Percentiles rank a stretch among this genome's conserved stretches.
Conservation (phyloP, 2,113 vertebrate species). For the Cyphomyrus plagiostoma region DNA sequence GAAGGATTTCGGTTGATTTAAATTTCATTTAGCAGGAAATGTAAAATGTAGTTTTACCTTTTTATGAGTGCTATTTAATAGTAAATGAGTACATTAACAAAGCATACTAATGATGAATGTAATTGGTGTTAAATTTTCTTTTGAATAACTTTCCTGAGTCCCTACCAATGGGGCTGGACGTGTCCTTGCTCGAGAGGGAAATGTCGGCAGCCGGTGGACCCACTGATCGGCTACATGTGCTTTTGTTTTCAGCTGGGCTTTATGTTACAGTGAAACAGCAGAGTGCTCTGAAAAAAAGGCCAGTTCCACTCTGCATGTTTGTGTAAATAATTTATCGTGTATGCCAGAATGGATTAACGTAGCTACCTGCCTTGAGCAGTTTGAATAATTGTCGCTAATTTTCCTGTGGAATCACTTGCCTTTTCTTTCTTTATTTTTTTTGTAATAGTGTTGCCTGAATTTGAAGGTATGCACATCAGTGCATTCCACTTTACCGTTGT, state of each 20-base stretch:
- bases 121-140: constrained; percentile 56
- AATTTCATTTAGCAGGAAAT: constrained; percentile 49
- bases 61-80: constrained; percentile 44
- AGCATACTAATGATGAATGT: constrained; percentile 63
- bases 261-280: neutral
- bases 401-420: constrained; percentile 7
- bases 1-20: constrained; percentile 44
- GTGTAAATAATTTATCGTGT: constrained; percentile 35
- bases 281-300: neutral
- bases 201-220: constrained; percentile 26
- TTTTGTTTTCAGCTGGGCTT: neutral
- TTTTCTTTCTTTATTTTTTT: constrained; percentile 29
- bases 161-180: constrained; percentile 2
- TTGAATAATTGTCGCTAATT: constrained; percentile 1
- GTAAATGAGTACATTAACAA: constrained; percentile 68
- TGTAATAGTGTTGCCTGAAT: constrained; percentile 17
- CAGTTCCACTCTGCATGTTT: neutral
- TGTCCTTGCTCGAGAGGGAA: constrained; percentile 19
- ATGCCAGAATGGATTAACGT: constrained; percentile 30
- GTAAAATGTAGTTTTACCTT: constrained; percentile 35
- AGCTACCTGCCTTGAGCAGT: neutral
- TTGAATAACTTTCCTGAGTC: constrained; percentile 28
- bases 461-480: neutral
- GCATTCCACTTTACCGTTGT: neutral
- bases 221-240: neutral